Percentiles rank a stretch among this genome's conserved stretches.
Conservation (phyloP, 2,113 vertebrate species). For the Peromyscus leucopus region DNA sequence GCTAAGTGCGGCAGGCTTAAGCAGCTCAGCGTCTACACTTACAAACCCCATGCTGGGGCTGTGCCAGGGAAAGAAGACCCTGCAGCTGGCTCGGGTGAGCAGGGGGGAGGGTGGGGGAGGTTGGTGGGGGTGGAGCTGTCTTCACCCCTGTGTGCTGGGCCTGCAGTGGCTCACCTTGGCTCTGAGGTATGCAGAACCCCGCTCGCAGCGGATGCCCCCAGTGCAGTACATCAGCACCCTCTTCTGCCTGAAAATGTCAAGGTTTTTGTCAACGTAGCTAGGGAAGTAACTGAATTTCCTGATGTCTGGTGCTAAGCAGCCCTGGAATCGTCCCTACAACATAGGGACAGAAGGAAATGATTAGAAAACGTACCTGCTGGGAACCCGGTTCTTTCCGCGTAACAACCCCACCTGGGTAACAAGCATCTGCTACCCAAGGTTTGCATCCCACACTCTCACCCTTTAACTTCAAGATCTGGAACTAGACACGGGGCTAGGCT, state of each 20-base stretch:
- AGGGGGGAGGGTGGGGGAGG: too few species aligned
- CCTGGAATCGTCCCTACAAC: constrained; percentile 93
- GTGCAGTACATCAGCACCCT: constrained; percentile 99
- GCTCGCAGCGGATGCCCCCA: constrained; percentile 97
- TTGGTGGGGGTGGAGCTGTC: neutral
- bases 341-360: constrained; percentile 46
- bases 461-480: constrained; percentile 40
- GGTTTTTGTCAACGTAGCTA: constrained; percentile 94
- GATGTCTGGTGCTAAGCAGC: constrained; percentile 96
- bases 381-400: neutral
- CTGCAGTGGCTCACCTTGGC: constrained; percentile 91
- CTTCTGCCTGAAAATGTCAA: constrained; percentile 95
- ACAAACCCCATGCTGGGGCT: neutral
- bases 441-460: neutral
- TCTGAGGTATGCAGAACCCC: constrained; percentile 95
- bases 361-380: neutral
- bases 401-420: neutral
- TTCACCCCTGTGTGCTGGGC: rapidly evolving
- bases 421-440: neutral
- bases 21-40: constrained; percentile 35
- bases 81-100: neutral
- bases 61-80: neutral
- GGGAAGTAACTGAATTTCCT: constrained; percentile 99
- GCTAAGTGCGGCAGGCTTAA: constrained; percentile 64
- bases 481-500: neutral